These are phyloP conservation scores for Oncorhynchus mykiss DNA, from an alignment of 2,113 vertebrate genomes.

Conservation along the genomic window DNA sequence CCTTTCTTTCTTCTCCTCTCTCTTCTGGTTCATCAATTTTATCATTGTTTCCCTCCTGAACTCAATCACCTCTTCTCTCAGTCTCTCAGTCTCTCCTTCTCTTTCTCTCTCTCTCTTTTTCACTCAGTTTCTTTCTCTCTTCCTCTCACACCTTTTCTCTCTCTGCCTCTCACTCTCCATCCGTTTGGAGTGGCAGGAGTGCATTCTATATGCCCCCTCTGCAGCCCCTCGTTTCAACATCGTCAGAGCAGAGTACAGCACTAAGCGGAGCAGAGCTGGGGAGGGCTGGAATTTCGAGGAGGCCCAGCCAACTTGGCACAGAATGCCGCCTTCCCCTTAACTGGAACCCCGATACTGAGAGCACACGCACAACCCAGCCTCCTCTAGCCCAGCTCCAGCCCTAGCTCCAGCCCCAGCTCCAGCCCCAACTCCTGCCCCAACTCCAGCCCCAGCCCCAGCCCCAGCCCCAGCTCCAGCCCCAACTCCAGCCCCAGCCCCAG, in stretches of 20 bases:
- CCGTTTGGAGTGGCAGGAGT: constrained; percentile 57
- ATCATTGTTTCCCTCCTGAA: too few relatives aligned
- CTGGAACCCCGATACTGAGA: constrained; percentile 67
- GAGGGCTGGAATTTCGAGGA: constrained; percentile 74
- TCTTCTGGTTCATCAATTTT: too few relatives aligned
- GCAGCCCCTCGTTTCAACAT: constrained; percentile 65
- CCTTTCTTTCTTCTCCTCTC: too few relatives aligned
- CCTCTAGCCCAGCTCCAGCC: neutral
- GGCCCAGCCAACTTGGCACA: constrained; percentile 75
- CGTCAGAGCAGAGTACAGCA: neutral
- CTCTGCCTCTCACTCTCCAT: constrained; percentile 35
- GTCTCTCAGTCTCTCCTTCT: too few relatives aligned
- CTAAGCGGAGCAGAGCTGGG: constrained; percentile 59
- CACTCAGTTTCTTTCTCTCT: constrained; percentile 11
- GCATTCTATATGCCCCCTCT: constrained; percentile 67
- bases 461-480: constrained; percentile 24
- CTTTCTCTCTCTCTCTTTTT: neutral
- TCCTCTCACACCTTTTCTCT: constrained; percentile 34
- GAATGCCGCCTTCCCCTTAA: constrained; percentile 64
- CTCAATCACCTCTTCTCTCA: too few relatives aligned
- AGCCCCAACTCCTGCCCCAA: constrained; percentile 35
- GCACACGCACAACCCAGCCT: constrained; percentile 60
- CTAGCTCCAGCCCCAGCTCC: too few relatives aligned
- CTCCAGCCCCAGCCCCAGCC: too few relatives aligned
- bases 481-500: constrained; percentile 40